Conservation (phyloP, 2,797 vertebrate species). For the Danio kyathit region DNA sequence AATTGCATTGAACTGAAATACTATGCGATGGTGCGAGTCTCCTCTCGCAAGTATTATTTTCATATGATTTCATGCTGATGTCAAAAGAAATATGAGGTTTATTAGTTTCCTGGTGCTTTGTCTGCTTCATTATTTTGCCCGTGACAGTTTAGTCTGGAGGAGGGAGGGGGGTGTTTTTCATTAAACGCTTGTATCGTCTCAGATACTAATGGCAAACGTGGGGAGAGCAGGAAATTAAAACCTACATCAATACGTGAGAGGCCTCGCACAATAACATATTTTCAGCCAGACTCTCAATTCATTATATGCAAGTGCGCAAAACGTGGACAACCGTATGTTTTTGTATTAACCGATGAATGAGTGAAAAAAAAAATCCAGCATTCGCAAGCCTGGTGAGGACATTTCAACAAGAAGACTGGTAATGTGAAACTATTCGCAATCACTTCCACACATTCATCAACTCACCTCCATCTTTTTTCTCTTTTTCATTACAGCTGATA, state of each 20-base stretch:
- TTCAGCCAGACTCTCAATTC: slow-evolving; percentile 43
- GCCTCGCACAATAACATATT: slow-evolving; percentile 53
- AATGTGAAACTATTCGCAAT: slow-evolving; percentile 31
- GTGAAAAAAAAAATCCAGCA: background rate
- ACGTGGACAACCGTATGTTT: background rate
- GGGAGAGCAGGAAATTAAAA: slow-evolving; percentile 75
- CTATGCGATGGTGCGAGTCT: background rate
- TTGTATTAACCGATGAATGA: slow-evolving; percentile 9
- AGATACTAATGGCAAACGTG: slow-evolving; percentile 58
- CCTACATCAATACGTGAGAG: slow-evolving; percentile 71
- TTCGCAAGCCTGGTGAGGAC: background rate
- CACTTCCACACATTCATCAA: slow-evolving; percentile 59
- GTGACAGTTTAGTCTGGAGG: slow-evolving; percentile 68
- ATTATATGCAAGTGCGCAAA: slow-evolving; percentile 40
- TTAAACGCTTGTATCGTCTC: slow-evolving; percentile 56
- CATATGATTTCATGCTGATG: slow-evolving; percentile 64
- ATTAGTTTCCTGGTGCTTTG: slow-evolving; percentile 64
- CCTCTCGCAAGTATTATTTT: slow-evolving; percentile 40
- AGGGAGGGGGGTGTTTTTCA: slow-evolving; percentile 46
- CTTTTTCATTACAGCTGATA: slow-evolving; percentile 74
- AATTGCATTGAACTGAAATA: no score
- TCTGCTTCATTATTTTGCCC: slow-evolving; percentile 67
- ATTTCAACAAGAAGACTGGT: slow-evolving; percentile 15
- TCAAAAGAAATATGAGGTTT: slow-evolving; percentile 64
- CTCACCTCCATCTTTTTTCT: slow-evolving; percentile 53